Evolutionary conservation across 2,797 vertebrate species (phyloP).

Genomic region (Sebastes hubbsi): DNA sequence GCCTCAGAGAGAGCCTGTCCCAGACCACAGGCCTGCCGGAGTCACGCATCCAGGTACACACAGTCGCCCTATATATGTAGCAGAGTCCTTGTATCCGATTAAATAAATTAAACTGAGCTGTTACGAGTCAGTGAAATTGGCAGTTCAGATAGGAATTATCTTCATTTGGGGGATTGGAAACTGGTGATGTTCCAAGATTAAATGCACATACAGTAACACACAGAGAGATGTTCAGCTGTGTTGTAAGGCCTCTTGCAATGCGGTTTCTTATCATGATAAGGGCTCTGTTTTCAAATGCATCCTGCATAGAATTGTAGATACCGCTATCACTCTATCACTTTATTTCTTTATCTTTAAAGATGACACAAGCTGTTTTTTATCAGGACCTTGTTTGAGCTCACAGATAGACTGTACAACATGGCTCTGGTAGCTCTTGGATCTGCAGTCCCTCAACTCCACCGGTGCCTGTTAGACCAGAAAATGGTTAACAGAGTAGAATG

Average conservation of each 20-base stretch:
- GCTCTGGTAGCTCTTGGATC: conserved; percentile 46
- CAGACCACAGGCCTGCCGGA: conserved; percentile 82
- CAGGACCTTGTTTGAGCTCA: conserved; percentile 59
- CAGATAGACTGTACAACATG: conserved; percentile 40
- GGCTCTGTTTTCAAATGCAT: conserved; percentile 65
- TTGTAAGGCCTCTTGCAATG: neutral
- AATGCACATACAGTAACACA: neutral
- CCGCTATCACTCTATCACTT: conserved; percentile 41
- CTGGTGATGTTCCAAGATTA: neutral
- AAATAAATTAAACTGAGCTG: neutral
- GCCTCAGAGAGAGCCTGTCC: conserved; percentile 81
- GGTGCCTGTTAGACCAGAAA: neutral
- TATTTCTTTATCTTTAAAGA: conserved; percentile 57
- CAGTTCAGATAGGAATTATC: neutral
- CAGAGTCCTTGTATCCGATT: neutral
- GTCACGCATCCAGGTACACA: conserved; percentile 85
- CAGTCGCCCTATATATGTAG: neutral
- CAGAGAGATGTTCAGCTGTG: neutral
- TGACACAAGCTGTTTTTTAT: conserved; percentile 69
- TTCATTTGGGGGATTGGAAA: neutral
- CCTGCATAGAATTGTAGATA: conserved; percentile 58
- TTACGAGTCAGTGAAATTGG: conserved; percentile 7
- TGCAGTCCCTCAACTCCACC: conserved; percentile 20
- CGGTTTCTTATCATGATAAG: conserved; percentile 40
- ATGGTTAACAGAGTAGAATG: conserved; percentile 70